phyloP scores from a whole-genome alignment of 2,113 vertebrate species.

The Pavo muticus region DNA sequence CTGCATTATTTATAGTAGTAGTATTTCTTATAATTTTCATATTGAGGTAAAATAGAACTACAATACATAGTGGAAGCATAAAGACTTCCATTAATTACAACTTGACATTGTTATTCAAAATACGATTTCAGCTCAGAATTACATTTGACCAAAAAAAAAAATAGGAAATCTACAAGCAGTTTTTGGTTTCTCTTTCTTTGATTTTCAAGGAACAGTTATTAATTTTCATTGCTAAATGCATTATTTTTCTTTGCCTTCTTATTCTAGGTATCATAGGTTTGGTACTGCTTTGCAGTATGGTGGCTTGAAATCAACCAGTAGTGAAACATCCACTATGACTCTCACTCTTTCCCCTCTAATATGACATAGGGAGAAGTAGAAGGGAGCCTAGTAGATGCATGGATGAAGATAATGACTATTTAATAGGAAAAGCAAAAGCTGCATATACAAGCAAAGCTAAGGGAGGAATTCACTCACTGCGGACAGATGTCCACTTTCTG shows the following conservation, averaged over 20 bases:
- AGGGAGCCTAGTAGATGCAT: background rate
- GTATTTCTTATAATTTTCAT: background rate
- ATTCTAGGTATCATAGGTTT: background rate
- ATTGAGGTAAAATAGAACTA: background rate
- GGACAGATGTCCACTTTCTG: background rate
- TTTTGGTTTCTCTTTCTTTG: fast-evolving
- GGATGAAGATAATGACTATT: background rate
- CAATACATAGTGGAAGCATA: background rate
- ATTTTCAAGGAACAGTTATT: background rate
- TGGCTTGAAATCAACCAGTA: background rate
- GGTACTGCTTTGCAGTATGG: background rate
- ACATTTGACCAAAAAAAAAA: background rate
- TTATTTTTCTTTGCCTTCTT: background rate
- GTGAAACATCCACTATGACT: background rate
- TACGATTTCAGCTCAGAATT: background rate
- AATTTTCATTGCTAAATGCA: background rate
- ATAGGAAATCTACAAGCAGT: background rate
- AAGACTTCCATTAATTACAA: background rate
- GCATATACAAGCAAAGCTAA: background rate
- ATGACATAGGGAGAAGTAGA: background rate
- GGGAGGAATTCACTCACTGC: background rate
- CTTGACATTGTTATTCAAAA: background rate
- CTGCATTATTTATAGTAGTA: background rate
- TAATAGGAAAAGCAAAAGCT: background rate
- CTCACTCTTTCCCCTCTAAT: background rate